phyloP scores from a whole-genome alignment of 2,888 invertebrate genomes.

The Sminthurinus aureus region DNA sequence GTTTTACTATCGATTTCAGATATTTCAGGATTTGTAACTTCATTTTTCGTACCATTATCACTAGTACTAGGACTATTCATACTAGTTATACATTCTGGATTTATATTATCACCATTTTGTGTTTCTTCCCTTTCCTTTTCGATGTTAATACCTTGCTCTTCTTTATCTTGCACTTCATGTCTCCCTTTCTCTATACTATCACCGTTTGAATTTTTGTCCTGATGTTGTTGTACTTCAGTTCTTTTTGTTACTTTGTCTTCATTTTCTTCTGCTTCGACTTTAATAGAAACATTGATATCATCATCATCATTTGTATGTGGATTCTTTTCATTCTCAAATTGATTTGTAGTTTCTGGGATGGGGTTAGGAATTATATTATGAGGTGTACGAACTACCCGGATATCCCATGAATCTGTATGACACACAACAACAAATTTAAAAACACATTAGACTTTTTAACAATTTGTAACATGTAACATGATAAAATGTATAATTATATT shows the following conservation, averaged over 20 bases:
- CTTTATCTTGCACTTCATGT: neutral
- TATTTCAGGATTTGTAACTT: no score
- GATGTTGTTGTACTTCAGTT: neutral
- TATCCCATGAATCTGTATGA: slow-evolving; percentile 67
- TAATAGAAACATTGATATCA: neutral
- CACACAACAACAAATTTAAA: no score
- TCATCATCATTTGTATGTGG: neutral
- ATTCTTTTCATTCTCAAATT: neutral
- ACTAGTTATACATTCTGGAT: neutral
- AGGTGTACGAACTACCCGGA: slow-evolving; percentile 38
- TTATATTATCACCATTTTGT: neutral
- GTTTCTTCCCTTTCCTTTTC: no score
- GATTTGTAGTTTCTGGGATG: slow-evolving; percentile 14
- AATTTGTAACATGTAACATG: no score
- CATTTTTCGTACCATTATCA: neutral
- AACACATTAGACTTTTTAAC: no score
- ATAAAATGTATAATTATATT: no score
- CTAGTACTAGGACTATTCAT: no score
- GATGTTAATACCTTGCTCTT: no score
- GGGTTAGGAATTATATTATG: slow-evolving; percentile 9
- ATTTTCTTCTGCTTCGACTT: neutral
- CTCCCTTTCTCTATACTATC: no score
- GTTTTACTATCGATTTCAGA: no score
- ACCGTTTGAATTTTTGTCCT: neutral
- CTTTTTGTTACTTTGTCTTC: neutral